Evolutionary conservation across 2,113 vertebrate genomes (phyloP).

Genomic region (Phainopepla nitens): DNA sequence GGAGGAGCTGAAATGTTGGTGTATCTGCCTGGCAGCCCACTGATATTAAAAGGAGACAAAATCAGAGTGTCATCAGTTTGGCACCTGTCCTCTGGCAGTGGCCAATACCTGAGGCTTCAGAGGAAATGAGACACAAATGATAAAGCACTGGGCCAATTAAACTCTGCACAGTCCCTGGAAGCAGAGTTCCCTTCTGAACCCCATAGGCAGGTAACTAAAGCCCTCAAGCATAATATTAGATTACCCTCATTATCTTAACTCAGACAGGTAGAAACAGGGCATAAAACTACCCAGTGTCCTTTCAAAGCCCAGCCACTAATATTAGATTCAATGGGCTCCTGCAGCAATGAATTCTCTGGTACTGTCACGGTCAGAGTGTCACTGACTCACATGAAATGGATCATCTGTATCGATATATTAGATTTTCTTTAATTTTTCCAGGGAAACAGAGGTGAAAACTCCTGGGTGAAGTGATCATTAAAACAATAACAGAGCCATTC

Average conservation of each 20-base stretch:
- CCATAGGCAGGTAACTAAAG: background rate
- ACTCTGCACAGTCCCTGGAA: background rate
- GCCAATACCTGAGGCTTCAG: conserved; percentile 1
- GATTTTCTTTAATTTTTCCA: conserved; percentile 19
- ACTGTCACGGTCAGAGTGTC: background rate
- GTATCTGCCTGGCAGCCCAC: background rate
- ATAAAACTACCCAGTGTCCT: background rate
- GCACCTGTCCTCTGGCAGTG: conserved; percentile 13
- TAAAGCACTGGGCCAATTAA: conserved; percentile 47
- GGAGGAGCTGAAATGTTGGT: background rate
- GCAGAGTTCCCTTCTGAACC: conserved; percentile 9
- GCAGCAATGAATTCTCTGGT: background rate
- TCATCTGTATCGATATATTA: background rate
- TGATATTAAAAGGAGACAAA: conserved; percentile 14
- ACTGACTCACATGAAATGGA: background rate
- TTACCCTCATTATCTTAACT: conserved; percentile 47
- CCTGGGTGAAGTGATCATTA: background rate
- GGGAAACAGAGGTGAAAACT: conserved; percentile 15
- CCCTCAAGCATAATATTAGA: conserved; percentile 35
- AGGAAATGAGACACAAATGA: background rate
- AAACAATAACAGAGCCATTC: background rate
- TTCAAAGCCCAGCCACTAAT: background rate
- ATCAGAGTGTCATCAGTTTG: background rate
- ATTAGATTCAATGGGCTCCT: background rate
- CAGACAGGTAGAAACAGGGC: background rate